Percentiles rank a stretch among this genome's conserved stretches.
Conservation (phyloP, 2,888 invertebrate genomes). For the Chrysina gloriosa region DNA sequence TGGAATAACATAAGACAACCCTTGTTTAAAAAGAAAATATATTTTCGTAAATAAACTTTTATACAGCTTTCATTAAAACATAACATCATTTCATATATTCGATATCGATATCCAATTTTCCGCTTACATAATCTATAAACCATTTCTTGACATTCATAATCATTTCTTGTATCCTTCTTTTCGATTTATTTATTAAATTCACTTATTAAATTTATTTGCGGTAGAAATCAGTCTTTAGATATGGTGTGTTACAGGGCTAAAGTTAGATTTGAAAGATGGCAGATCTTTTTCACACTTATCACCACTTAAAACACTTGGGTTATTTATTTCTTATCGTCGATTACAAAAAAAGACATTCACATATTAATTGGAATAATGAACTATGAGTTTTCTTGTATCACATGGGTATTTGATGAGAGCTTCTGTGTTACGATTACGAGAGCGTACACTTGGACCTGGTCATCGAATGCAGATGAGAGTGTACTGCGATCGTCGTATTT, state of each 20-base stretch:
- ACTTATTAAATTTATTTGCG: conserved; percentile 43
- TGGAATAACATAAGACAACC: neutral
- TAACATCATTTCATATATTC: conserved; percentile 26
- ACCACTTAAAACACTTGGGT: neutral
- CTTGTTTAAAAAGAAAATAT: conserved; percentile 34
- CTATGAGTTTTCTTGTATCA: neutral
- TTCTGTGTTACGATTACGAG: no score
- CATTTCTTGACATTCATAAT: neutral
- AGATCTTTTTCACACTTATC: neutral
- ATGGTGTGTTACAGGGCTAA: conserved; percentile 44
- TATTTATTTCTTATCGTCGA: no score
- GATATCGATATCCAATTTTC: conserved; percentile 18
- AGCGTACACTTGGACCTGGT: no score
- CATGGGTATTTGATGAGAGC: neutral
- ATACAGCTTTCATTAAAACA: conserved; percentile 31
- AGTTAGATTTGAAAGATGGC: neutral
- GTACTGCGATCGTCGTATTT: neutral
- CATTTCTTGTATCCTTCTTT: neutral
- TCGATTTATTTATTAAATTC: conserved; percentile 14
- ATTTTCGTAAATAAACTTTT: conserved; percentile 36
- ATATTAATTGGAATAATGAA: neutral
- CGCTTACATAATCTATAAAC: conserved; percentile 1
- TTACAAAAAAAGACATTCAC: neutral
- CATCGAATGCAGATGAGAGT: no score
- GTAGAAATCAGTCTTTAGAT: conserved; percentile 51